phyloP scores from a whole-genome alignment of 2,888 invertebrate genomes.

The Xestobium rufovillosum region DNA sequence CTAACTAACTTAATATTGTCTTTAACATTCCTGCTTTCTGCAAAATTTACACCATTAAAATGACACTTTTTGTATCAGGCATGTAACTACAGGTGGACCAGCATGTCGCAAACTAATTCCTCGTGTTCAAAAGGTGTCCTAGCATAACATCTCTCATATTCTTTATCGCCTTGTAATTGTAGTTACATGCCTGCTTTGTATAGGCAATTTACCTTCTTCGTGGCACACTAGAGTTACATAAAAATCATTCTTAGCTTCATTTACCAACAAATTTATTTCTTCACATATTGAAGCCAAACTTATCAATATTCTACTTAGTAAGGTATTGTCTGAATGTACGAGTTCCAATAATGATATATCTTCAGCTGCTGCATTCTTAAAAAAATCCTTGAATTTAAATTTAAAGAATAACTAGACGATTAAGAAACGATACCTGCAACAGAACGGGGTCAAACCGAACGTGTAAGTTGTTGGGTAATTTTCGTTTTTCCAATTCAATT shows the following conservation, averaged over 20 bases:
- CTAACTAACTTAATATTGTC: conserved; percentile 41
- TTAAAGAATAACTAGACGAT: conserved; percentile 28
- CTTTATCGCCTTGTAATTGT: too few relatives aligned
- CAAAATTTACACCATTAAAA: too few relatives aligned
- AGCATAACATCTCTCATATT: too few relatives aligned
- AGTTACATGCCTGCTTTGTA: too few relatives aligned
- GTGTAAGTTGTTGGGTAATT: conserved; percentile 30
- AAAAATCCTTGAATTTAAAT: conserved; percentile 34
- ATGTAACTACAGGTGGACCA: too few relatives aligned
- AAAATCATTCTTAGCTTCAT: conserved; percentile 58
- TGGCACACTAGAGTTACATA: conserved; percentile 57
- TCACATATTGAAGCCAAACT: conserved; percentile 71
- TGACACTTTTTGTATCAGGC: too few relatives aligned
- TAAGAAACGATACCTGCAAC: conserved; percentile 20
- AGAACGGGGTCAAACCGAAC: conserved; percentile 26
- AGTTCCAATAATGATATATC: conserved; percentile 59
- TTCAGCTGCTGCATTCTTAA: conserved; percentile 49
- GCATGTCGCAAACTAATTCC: too few relatives aligned
- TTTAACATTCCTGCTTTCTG: conserved; percentile 32
- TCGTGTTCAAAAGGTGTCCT: too few relatives aligned
- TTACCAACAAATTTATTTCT: conserved; percentile 62
- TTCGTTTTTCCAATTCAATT: conserved; percentile 33
- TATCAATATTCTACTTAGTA: conserved; percentile 69
- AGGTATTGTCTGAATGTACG: conserved; percentile 75
- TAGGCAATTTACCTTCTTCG: conserved; percentile 53